Conservation (phyloP, 2,888 invertebrate species). For the Axea sp. region DNA sequence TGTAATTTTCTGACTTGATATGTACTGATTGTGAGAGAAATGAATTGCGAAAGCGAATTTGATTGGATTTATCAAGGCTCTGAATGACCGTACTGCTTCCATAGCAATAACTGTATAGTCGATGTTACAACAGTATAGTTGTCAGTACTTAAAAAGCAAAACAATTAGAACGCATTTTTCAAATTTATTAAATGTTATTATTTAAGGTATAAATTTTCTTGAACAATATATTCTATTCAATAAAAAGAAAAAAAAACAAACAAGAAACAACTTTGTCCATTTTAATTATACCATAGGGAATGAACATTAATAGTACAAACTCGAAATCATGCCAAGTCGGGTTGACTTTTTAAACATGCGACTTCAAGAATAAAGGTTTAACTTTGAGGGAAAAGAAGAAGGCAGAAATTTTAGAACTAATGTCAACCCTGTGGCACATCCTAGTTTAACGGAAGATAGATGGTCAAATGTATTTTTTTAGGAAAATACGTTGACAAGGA, state of each 20-base stretch:
- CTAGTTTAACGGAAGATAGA: too few species aligned
- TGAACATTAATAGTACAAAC: conserved; percentile 67
- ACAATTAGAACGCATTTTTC: conserved; percentile 67
- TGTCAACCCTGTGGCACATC: too few species aligned
- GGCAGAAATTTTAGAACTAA: too few species aligned
- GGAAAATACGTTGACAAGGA: conserved; percentile 58
- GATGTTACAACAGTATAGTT: conserved; percentile 74
- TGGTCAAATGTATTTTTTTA: conserved; percentile 62
- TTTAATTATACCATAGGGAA: conserved; percentile 68
- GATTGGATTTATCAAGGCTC: conserved; percentile 74
- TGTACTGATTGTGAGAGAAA: too few species aligned
- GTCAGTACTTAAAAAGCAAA: conserved; percentile 67
- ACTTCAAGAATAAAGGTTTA: too few species aligned
- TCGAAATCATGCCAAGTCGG: conserved; percentile 52
- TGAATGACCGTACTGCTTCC: conserved; percentile 76
- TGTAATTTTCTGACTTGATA: conserved; percentile 48
- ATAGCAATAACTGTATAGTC: conserved; percentile 78
- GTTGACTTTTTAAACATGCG: conserved; percentile 24
- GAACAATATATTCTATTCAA: conserved; percentile 73
- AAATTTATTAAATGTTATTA: conserved; percentile 69
- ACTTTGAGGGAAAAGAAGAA: too few species aligned
- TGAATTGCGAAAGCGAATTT: conserved; percentile 68
- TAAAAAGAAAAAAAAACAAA: conserved; percentile 45
- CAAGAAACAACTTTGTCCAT: conserved; percentile 63
- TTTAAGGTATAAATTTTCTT: conserved; percentile 72